Percentiles rank a stretch among this genome's conserved stretches.
phyloP scores from a whole-genome alignment of 2,797 vertebrate species.

The Lacerta bilineata region DNA sequence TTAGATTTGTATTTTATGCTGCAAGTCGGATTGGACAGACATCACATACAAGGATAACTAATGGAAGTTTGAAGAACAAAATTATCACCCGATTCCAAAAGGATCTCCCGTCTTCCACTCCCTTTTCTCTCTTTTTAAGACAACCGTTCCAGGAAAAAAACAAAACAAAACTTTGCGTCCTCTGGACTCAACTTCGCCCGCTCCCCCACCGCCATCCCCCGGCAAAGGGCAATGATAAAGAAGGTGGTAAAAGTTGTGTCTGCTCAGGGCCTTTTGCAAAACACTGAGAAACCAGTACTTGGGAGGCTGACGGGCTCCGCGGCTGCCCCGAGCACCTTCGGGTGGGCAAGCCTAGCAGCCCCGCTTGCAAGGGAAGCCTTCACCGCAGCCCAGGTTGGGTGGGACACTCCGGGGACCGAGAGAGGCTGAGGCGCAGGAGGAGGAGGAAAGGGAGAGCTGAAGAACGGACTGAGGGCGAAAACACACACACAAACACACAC shows the following conservation, averaged over 20 bases:
- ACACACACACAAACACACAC: background rate
- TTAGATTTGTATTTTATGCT: background rate
- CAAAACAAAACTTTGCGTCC: too few relatives aligned
- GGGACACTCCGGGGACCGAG: background rate
- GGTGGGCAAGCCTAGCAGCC: background rate
- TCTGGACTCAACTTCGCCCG: conserved; percentile 24
- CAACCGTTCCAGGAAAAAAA: background rate
- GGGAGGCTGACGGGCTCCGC: background rate
- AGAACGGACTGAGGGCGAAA: background rate
- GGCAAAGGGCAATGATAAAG: conserved; percentile 41
- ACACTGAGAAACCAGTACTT: background rate
- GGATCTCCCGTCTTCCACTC: too few relatives aligned
- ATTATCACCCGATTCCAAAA: background rate
- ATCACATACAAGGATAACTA: background rate
- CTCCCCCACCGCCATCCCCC: conserved; percentile 36
- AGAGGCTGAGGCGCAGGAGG: background rate
- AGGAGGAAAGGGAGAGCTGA: conserved; percentile 26
- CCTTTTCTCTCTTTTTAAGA: background rate
- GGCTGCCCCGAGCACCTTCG: background rate
- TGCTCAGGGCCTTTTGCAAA: conserved; percentile 7
- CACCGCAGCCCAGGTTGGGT: background rate
- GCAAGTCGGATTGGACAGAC: too few relatives aligned
- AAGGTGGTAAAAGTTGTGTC: conserved; percentile 49
- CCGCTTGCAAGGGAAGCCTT: background rate
- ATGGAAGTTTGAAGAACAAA: background rate